A percentile compares a stretch with the other conserved stretches of the same genome.
phyloP scores from a whole-genome alignment of 92 coral and sea anemone genomes.

The Phenganax stokvisi region DNA sequence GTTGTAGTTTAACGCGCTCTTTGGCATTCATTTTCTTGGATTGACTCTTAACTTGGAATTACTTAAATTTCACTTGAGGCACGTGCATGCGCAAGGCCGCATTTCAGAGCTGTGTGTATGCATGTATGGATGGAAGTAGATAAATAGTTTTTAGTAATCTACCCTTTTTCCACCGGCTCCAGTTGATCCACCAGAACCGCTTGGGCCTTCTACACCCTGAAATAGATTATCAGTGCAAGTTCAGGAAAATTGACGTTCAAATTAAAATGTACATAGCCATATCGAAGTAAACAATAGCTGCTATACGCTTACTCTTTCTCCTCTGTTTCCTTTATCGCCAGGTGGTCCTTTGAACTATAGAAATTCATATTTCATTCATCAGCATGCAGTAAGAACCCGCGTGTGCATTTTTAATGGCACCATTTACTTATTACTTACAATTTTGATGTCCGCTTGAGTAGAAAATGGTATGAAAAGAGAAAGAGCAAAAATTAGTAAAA shows the following conservation, averaged over 20 bases:
- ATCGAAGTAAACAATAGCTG: not conserved
- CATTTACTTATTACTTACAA: not conserved
- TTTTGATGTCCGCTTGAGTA: not conserved
- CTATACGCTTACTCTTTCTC: not conserved
- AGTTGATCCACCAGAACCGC: constrained; percentile 14
- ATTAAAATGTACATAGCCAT: not conserved
- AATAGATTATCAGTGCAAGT: not conserved
- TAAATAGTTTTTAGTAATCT: not conserved
- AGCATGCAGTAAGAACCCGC: no score
- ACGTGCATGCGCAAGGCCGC: no score
- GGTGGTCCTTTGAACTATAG: not conserved
- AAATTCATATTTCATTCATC: not conserved
- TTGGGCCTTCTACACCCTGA: not conserved
- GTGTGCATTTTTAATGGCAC: no score
- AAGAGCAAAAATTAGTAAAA: not conserved
- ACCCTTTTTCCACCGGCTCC: constrained; percentile 16
- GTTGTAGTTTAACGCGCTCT: no score
- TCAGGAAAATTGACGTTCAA: not conserved
- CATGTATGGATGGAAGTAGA: no score
- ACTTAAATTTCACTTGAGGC: no score
- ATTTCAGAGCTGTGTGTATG: no score
- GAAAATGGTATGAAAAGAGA: not conserved
- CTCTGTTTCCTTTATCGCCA: constrained; percentile 3
- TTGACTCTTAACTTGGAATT: no score
- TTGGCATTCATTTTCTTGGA: no score